Conservation (phyloP, 2,113 vertebrate species). For the Dipodomys stephensi region DNA sequence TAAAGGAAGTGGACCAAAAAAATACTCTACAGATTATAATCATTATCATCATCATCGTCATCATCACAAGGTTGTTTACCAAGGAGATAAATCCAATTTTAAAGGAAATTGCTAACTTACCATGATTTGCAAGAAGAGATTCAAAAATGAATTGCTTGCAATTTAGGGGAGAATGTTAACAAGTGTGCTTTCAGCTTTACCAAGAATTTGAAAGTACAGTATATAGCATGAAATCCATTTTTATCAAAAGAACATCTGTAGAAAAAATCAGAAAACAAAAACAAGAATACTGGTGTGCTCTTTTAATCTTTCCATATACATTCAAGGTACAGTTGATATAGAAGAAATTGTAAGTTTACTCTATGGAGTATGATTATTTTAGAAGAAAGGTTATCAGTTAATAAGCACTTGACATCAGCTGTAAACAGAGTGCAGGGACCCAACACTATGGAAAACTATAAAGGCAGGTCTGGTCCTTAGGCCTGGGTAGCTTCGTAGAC, state of each 20-base stretch:
- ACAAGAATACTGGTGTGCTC: not conserved
- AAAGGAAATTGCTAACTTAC: conserved; percentile 76
- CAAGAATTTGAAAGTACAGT: conserved; percentile 72
- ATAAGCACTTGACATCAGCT: not conserved
- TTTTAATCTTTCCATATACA: not conserved
- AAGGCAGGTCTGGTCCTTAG: not conserved
- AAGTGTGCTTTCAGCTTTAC: conserved; percentile 69
- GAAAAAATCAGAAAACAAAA: not conserved
- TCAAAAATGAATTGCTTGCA: conserved; percentile 72
- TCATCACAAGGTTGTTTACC: conserved; percentile 66
- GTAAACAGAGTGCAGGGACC: not conserved
- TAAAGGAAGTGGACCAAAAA: conserved; percentile 48
- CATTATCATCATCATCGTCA: not conserved
- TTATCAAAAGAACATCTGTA: conserved; percentile 57
- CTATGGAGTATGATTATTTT: not conserved
- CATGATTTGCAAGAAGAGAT: conserved; percentile 57
- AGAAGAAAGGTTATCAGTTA: not conserved
- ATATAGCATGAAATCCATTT: conserved; percentile 68
- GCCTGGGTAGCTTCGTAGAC: not conserved
- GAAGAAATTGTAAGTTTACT: not conserved
- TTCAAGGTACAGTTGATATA: not conserved
- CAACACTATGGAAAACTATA: not conserved
- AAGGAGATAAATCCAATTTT: conserved; percentile 75
- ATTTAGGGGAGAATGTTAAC: conserved; percentile 62
- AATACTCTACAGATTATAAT: not conserved